Base-by-base conservation (phyloP, 64 coral and sea anemone genomes). In the Montipora capricornis region DNA sequence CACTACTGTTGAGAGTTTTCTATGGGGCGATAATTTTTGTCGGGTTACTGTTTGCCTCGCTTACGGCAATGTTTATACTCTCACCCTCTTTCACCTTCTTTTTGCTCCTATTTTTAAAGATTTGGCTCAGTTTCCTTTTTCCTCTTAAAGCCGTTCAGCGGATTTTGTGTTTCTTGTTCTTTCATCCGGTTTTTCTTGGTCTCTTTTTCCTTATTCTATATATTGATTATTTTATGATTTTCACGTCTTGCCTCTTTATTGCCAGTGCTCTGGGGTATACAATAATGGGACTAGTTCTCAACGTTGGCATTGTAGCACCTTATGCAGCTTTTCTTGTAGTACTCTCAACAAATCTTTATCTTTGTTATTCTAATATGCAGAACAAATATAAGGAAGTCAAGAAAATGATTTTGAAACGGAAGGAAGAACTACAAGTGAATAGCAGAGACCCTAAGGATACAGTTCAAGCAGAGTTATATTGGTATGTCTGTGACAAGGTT, bases 341-440 rank as follows among this genome's bases (percentile, higher is more conserved):
- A 6, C 50, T 81, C 11, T 8, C 19, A 17, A 81, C 52, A 81
- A 81, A 81, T 20, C 2, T 81, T 61, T 61, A 81, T 24, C 17
- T 81, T 11, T 81, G 79, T 29, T 81, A 81, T 61, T 50, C 79
- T 44, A 81, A 81, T 4, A 22, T 81, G 10, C 79, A 81, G n/a
- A 81, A 4, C 5, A 81, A 13, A 6, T 81, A 60, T 52, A 60
- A 4, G 11, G 51, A 81, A 45, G 79, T 59, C 20, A 81, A 81
- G 57, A 10, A 29, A 37, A 57, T 81, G 4, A 81, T 81, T 19
- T 59, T 16, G 13, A 81, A 64, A 67, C 11, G 44, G 24, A 4
- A 3, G 29, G n/a, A 48, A 67, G 1, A 47, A 19, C 1, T 62
- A 59, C 55, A 83, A 47, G 2, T 83, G 7, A 3, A 13, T 0